Base-by-base conservation (phyloP, 2,113 vertebrate genomes). In the Pionites leucogaster region DNA sequence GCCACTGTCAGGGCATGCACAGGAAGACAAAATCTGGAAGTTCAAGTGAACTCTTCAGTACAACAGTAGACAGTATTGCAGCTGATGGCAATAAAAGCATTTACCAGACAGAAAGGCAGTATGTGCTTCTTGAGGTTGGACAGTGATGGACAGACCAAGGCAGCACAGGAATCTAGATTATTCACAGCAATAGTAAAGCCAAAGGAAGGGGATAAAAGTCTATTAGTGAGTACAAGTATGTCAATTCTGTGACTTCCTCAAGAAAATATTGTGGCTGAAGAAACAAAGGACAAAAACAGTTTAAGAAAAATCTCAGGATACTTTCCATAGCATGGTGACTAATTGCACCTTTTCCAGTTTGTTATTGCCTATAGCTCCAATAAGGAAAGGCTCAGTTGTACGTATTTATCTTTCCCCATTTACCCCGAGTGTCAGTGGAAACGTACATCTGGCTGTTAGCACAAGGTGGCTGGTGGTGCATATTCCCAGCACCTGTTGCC, bases 281-380 rank as follows among this genome's bases (percentile, higher is more conserved):
- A 62, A 77, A 37, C 15, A 77, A 68, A 82, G 33, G 53, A 68
- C 70, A 86, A 82, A 49, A 94, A 39, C 28, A 63, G 41, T 23
- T 59, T 27, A 81, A 77, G 80, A 86, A 89, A 86, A 86, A 50
- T 50, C 29, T 92, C 41, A 35, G 70, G 35, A 7, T 80, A 53
- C 81, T 89, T 85, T 82, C 59, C 47, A 44, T 16, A 55, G 41
- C 52, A 57, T 41, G 62, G 59, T 72, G 42, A 72, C 42, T 67
- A 94, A 82, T 13, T 10, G 19, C n/a, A n/a, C 31, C 5, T 71
- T 85, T 85, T 62, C 31, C 39, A 62, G 63, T 71, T 69, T 85
- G 39, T 42, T 75, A 41, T 57, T 75, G 63, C 44, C 9, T 69
- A 3, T 33, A 60, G 60, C n/a, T 85, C 72, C 64, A 59, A 64